These are phyloP conservation scores for Engystomops pustulosus DNA, from an alignment of 2,113 vertebrate species.

Conservation along the genomic window DNA sequence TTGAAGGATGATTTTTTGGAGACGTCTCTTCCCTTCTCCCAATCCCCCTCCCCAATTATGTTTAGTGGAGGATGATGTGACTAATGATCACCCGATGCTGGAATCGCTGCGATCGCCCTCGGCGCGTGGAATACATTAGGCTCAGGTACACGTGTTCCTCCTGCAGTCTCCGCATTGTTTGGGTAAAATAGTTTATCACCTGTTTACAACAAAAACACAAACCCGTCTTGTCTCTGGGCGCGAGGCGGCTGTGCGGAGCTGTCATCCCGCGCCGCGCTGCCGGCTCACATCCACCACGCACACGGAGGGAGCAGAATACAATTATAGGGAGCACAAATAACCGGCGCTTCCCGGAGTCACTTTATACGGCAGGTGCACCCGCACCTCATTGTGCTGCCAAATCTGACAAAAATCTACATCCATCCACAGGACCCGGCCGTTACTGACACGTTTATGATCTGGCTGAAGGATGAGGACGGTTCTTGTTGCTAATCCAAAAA, in stretches of 20 bases:
- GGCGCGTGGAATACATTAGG: background rate
- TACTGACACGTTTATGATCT: too few relatives aligned
- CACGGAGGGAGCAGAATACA: background rate
- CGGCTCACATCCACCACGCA: background rate
- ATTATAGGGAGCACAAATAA: constrained; percentile 24
- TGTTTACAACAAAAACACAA: constrained; percentile 14
- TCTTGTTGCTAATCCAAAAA: too few relatives aligned
- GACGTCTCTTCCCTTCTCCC: background rate
- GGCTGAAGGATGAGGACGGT: too few relatives aligned
- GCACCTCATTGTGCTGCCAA: too few relatives aligned
- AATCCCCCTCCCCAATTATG: background rate
- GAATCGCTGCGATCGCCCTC: background rate
- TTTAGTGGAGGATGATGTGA: constrained; percentile 34
- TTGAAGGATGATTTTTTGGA: too few relatives aligned
- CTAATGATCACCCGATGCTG: constrained; percentile 9
- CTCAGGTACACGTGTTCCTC: background rate
- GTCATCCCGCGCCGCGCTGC: too few relatives aligned
- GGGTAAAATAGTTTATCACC: constrained; percentile 20
- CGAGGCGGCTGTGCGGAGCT: background rate
- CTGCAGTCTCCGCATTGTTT: background rate
- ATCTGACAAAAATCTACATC: too few relatives aligned
- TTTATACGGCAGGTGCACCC: too few relatives aligned
- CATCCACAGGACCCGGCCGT: too few relatives aligned
- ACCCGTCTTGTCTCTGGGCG: background rate
- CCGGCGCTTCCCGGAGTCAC: too few relatives aligned